Evolutionary conservation across 1,140 invertebrate genomes (phyloP).

Genomic region (Nomia melanderi): DNA sequence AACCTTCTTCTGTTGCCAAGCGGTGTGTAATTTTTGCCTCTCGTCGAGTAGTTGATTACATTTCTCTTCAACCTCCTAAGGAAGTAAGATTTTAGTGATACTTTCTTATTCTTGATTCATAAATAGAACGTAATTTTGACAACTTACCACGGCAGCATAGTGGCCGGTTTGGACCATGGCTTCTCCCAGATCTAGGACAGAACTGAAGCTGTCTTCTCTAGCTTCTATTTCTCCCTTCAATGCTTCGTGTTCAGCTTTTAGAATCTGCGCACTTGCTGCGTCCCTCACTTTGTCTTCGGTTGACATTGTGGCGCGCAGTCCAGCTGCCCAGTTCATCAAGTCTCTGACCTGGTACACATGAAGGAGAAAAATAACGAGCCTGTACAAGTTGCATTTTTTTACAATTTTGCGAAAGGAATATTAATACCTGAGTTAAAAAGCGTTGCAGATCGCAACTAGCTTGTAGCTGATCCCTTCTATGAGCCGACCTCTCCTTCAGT

Average conservation of each 20-base stretch:
- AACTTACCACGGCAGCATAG: constrained; percentile 87
- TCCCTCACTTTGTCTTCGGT: constrained; percentile 92
- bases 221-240: constrained; percentile 97
- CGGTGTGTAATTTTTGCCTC: constrained; percentile 88
- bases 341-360: no score
- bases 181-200: constrained; percentile 89
- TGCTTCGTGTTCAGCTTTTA: constrained; percentile 95
- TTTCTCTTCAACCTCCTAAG: constrained; percentile 92
- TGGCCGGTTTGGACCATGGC: constrained; percentile 93
- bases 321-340: constrained; percentile 93
- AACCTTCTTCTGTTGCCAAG: constrained; percentile 95
- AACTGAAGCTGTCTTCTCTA: constrained; percentile 91
- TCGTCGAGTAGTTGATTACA: constrained; percentile 89
- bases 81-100: no score
- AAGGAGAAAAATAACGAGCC: no score
- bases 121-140: no score
- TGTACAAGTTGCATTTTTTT: no score
- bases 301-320: constrained; percentile 89
- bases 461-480: constrained; percentile 90
- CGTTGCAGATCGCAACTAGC: constrained; percentile 94
- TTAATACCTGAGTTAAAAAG: constrained; percentile 90
- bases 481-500: constrained; percentile 90
- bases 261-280: constrained; percentile 91
- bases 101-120: no score
- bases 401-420: no score